Base-by-base conservation (phyloP, 2,797 vertebrate genomes). In the Tenualosa ilisha region DNA sequence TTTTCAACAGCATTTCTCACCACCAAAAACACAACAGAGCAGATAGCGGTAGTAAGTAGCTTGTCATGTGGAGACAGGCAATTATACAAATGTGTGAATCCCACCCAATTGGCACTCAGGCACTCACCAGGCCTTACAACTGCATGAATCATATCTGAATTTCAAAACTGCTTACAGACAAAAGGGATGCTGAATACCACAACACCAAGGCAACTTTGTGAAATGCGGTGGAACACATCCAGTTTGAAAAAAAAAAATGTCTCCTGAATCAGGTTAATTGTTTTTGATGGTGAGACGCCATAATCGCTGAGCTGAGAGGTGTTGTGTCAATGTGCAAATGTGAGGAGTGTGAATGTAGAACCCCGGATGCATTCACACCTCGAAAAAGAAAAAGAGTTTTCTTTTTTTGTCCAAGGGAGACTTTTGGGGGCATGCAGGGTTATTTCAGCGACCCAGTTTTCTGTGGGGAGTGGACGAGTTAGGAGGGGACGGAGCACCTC, bases 391-490 rank as follows among this genome's bases (percentile, higher is more conserved):
- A 53, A 13, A 2, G 51, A 15, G 12, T 20, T 24, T 43, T 46
- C 13, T 13, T 40, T 37, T 79, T 79, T 79, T 79, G n/a, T 43
- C 11, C 6, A 8, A 17, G 40, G 20, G 37, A 79, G 5, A 72
- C 26, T 72, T 75, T 75, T 40, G 68, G 68, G 72, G 31, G 17
- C 65, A 72, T 37, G 12, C 15, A 26, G 65, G 65, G 13, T 37
- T 43, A 90, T 90, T 90, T 91, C 89, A 88, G 51, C 81, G 88
- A 79, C 82, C 65, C 90, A 89, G 90, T 92, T 89, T 89, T 83
- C 79, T 81, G 84, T 89, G 83, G 65, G 63, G 43, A 72, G 84
- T 54, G 81, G 43, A 84, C 90, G 56, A 89, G 83, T 81, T 86
- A 82, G 87, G 75, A 88, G 17, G 17, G 22, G 46, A 51, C 22